Evolutionary conservation across 2,113 vertebrate genomes (phyloP), one percentile per base, ranked within the genome.

Genomic region (Cyanistes caeruleus): DNA sequence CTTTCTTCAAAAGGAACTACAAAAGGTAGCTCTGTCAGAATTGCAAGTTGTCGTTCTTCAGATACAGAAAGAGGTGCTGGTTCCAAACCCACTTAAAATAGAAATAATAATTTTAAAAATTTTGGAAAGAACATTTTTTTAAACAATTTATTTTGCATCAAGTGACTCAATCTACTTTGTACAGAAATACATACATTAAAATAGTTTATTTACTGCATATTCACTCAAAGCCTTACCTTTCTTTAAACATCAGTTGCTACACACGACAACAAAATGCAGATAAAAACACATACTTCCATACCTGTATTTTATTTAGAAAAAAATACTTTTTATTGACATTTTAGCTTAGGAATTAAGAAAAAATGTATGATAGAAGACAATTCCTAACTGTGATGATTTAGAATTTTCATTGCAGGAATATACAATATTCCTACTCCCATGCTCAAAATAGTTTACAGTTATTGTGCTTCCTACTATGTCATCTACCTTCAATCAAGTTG

Each of bases 1-100:
- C 99, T 98, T 96, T 99, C 99, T 97, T 99, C 99, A 90, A 99
- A 99, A 31, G 99, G 99, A 93, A 99, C 99, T 60, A 99, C 99
- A 60, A 99, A 99, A 8, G 99, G 99, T 58, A 99, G 98, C 92
- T 99, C 99, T 11, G 99, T 99, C 90, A 99, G 98, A 98, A 99
- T 98, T 96, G 99, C 99, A 73, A 99, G 98, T 33, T 99, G 99
- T 89, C 99, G 97, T 93, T 99, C 99, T 96, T 99, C 99, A 5
- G 99, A 99, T 63, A 99, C 99, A 2, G 99, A 99, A 82, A 99
- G 98, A 46, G 99, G 99, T 10, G 99, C 99, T 73, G 99, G 98
- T 92, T 99, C 99, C 94, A 98, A 93, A 44, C 99, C 99, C 97
- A 99, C 99, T 99, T 96, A 27, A 98, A 92, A 89, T 24, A 56